Conservation (phyloP, 1,140 invertebrate species). For the Leptestheria dahalacensis region DNA sequence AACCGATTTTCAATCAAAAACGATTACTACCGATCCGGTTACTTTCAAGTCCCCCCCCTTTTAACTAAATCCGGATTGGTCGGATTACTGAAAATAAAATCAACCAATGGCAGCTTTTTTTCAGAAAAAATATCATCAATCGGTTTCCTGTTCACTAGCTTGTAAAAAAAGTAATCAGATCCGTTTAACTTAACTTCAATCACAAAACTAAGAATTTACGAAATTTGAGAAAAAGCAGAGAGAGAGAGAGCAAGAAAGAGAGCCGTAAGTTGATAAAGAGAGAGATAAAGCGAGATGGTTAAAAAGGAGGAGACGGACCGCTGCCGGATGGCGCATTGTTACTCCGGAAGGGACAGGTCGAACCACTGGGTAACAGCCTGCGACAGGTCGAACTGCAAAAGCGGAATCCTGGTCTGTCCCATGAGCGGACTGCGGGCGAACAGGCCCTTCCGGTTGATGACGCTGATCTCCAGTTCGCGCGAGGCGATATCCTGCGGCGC, state of each 20-base stretch:
- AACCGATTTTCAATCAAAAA: too few relatives aligned
- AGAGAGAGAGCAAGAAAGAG: neutral
- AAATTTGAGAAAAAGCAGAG: neutral
- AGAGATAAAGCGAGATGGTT: neutral
- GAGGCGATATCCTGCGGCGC: slow-evolving; percentile 56
- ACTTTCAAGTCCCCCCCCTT: too few relatives aligned
- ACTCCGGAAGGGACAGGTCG: slow-evolving; percentile 33
- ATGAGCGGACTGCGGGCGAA: slow-evolving; percentile 55
- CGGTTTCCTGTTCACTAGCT: too few relatives aligned
- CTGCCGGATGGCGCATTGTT: neutral
- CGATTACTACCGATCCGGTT: too few relatives aligned
- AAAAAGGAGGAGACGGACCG: neutral
- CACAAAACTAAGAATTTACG: too few relatives aligned
- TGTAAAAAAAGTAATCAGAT: too few relatives aligned
- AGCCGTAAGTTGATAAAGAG: neutral
- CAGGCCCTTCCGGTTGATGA: slow-evolving; percentile 66
- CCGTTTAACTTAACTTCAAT: too few relatives aligned
- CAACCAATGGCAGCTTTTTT: too few relatives aligned
- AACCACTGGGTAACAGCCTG: slow-evolving; percentile 51
- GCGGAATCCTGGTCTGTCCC: slow-evolving; percentile 53
- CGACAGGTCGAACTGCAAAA: slow-evolving; percentile 45
- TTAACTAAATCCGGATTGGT: too few relatives aligned
- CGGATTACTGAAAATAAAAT: too few relatives aligned
- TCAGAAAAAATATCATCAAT: too few relatives aligned
- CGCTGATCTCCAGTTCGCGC: slow-evolving; percentile 57